A percentile compares a stretch with the other conserved stretches of the same genome.
These are phyloP conservation scores for Sinocyclocheilus anophthalmus DNA, from an alignment of 2,113 vertebrate species.

Conservation along the genomic window DNA sequence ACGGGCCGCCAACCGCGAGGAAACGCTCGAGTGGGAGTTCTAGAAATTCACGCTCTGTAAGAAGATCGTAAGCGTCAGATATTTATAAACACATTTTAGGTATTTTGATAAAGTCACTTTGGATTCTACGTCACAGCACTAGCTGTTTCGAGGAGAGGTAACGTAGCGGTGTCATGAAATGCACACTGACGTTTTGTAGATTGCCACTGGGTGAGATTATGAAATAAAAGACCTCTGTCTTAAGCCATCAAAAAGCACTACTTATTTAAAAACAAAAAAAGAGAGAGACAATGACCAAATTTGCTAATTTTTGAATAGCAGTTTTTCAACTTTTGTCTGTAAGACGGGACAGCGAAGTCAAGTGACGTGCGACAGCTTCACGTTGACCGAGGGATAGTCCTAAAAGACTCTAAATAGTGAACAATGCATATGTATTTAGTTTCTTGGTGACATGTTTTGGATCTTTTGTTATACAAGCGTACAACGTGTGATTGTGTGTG, in stretches of 20 bases:
- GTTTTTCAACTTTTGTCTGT: constrained; percentile 86
- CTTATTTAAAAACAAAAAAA: constrained; percentile 73
- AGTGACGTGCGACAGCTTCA: constrained; percentile 73
- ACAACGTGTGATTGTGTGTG: constrained; percentile 86
- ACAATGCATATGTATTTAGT: constrained; percentile 84
- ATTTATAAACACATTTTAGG: constrained; percentile 90
- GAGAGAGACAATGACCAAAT: constrained; percentile 88
- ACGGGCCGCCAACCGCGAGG: constrained; percentile 92
- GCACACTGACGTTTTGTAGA: constrained; percentile 94
- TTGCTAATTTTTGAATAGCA: constrained; percentile 81
- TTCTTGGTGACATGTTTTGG: constrained; percentile 86
- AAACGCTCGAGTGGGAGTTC: constrained; percentile 97
- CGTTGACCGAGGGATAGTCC: constrained; percentile 82
- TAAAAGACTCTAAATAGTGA: constrained; percentile 94
- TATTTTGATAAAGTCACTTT: constrained; percentile 93
- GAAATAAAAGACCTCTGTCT: constrained; percentile 86
- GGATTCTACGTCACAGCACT: constrained; percentile 75
- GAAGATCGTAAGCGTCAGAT: constrained; percentile 56
- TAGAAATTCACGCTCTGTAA: too few species aligned
- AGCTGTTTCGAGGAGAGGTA: constrained; percentile 80
- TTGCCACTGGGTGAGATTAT: constrained; percentile 99
- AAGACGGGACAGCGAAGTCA: constrained; percentile 82
- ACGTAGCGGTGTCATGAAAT: constrained; percentile 91
- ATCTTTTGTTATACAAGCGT: constrained; percentile 80
- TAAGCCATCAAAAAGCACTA: constrained; percentile 98